Percentiles rank a stretch among this genome's conserved stretches.
Evolutionary conservation across 2,888 invertebrate genomes (phyloP).

Genomic region (Sthenelais limicola): DNA sequence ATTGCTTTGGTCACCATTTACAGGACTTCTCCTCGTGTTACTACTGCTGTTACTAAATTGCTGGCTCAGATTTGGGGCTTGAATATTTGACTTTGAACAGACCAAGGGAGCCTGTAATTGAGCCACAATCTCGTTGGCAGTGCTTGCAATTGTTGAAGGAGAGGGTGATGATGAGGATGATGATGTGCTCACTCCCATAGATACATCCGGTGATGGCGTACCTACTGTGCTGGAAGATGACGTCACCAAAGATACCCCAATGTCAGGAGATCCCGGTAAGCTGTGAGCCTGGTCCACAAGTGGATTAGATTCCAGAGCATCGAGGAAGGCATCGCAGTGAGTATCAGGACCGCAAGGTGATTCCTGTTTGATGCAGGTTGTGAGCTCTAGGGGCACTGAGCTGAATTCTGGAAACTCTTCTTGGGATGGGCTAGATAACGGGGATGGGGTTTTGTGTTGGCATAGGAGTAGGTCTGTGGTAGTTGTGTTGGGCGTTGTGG

Average conservation of each 20-base stretch:
- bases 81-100: neutral
- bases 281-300: neutral
- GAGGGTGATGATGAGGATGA: neutral
- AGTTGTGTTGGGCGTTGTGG: neutral
- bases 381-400: conserved; percentile 22
- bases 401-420: conserved; percentile 16
- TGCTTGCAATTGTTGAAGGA: conserved; percentile 3
- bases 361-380: conserved; percentile 19
- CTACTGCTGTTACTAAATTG: neutral
- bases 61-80: neutral
- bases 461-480: conserved; percentile 2
- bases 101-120: conserved; percentile 20
- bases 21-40: too few relatives aligned
- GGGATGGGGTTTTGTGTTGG: neutral
- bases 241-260: neutral
- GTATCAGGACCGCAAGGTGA: neutral
- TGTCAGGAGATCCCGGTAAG: neutral
- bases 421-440: conserved; percentile 12
- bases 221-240: neutral
- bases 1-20: too few relatives aligned
- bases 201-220: neutral
- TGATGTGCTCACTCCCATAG: too few relatives aligned
- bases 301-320: neutral
- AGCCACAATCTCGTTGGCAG: conserved; percentile 20
- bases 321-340: conserved; percentile 16